A percentile compares a stretch with the other conserved stretches of the same genome.
Conservation (phyloP, 2,113 vertebrate species). For the Trachemys scripta region DNA sequence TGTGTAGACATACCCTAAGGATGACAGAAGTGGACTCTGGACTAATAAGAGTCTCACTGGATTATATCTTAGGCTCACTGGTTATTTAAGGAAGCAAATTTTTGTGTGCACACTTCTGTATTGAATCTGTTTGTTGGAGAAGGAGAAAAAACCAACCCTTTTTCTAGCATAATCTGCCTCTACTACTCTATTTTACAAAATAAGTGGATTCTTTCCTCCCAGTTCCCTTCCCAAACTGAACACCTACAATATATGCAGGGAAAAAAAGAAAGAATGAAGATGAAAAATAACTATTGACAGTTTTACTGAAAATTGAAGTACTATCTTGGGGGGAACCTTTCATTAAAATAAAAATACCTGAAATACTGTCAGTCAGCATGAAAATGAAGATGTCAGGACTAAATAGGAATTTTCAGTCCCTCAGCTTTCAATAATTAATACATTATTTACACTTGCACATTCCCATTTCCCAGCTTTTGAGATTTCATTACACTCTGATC, state of each 20-base stretch:
- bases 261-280: conserved; percentile 56
- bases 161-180: background rate
- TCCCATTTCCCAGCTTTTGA: conserved; percentile 87
- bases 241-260: background rate
- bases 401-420: conserved; percentile 81
- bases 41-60: background rate
- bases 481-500: conserved; percentile 90
- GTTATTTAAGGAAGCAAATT: background rate
- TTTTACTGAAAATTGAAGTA: conserved; percentile 61
- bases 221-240: fast-evolving
- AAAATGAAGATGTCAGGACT: conserved; percentile 82
- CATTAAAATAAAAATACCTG: conserved; percentile 68
- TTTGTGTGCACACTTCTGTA: conserved; percentile 5
- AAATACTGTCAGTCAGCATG: conserved; percentile 58
- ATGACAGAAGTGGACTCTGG: conserved; percentile 17
- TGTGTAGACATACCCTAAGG: background rate
- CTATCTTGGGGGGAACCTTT: conserved; percentile 24
- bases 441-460: conserved; percentile 94
- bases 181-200: background rate
- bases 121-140: background rate
- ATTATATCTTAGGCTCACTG: background rate
- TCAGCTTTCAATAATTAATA: conserved; percentile 92
- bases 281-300: conserved; percentile 57
- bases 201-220: background rate
- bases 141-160: background rate